Percentiles rank a stretch among this genome's conserved stretches.
These are phyloP conservation scores for Psilopogon haemacephalus DNA, from an alignment of 2,113 vertebrate genomes.

Conservation along the genomic window DNA sequence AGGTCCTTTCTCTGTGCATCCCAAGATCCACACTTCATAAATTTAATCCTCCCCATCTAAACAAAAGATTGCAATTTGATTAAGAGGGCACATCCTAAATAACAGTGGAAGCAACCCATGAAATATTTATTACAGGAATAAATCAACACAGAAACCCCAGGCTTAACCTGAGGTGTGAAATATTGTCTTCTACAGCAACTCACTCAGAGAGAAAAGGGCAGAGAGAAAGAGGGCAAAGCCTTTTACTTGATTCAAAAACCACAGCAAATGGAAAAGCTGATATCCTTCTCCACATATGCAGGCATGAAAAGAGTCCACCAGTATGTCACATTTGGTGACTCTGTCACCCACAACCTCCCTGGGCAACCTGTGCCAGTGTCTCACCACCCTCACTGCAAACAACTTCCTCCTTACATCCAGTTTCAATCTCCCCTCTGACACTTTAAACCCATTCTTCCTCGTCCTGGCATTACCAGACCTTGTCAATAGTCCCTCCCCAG, in stretches of 20 bases:
- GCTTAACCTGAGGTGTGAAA: neutral
- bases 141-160: neutral
- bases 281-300: neutral
- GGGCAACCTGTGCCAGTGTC: too few species aligned
- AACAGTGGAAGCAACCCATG: neutral
- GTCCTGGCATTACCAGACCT: too few species aligned
- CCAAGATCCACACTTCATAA: neutral
- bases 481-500: too few species aligned
- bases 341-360: too few species aligned
- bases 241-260: neutral
- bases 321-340: neutral
- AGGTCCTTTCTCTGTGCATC: neutral
- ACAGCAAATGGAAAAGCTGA: neutral
- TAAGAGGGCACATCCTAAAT: neutral
- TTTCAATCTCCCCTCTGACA: too few species aligned
- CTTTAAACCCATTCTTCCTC: too few species aligned
- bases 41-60: neutral
- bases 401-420: too few species aligned
- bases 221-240: neutral
- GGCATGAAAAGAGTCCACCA: neutral
- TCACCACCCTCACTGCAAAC: too few species aligned
- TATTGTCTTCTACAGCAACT: neutral
- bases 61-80: conserved; percentile 19
- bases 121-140: conserved; percentile 35
- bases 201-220: neutral